Evolutionary conservation across 2,797 vertebrate genomes (phyloP).

Genomic region (Harpagifer antarcticus): DNA sequence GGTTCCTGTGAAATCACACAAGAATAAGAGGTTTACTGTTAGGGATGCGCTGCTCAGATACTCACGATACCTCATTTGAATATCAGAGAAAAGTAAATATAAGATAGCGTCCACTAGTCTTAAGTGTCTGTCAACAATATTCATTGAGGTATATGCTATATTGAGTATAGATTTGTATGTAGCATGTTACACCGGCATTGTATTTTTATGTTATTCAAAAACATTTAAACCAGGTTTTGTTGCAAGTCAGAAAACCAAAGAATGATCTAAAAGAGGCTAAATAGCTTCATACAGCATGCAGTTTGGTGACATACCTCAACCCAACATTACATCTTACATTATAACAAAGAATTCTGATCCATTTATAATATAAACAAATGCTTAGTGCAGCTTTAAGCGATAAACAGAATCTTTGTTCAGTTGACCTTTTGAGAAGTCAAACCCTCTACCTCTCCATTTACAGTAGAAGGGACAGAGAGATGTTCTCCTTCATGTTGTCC

Average conservation of each 20-base stretch:
- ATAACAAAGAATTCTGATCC: not conserved
- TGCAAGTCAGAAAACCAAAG: not conserved
- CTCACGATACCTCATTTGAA: no score
- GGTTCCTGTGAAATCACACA: no score
- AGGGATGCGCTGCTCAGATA: no score
- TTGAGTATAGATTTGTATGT: no score
- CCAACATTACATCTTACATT: not conserved
- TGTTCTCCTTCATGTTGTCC: constrained; percentile 6
- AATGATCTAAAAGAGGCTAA: not conserved
- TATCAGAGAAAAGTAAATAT: no score
- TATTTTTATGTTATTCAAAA: no score
- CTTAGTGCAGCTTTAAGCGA: no score
- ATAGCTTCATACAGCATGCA: not conserved
- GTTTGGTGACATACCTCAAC: not conserved
- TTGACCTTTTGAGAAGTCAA: not conserved
- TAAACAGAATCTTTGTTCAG: not conserved
- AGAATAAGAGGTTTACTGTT: no score
- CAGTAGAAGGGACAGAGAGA: not conserved
- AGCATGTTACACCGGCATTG: no score
- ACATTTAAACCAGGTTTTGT: not conserved
- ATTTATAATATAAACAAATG: not conserved
- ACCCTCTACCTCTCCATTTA: not conserved
- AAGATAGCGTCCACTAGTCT: no score
- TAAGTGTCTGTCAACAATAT: no score
- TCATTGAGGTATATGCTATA: no score